A percentile compares a stretch with the other conserved stretches of the same genome.
These are phyloP conservation scores for Melitaea athalia DNA, from an alignment of 2,888 invertebrate genomes.

Conservation along the genomic window DNA sequence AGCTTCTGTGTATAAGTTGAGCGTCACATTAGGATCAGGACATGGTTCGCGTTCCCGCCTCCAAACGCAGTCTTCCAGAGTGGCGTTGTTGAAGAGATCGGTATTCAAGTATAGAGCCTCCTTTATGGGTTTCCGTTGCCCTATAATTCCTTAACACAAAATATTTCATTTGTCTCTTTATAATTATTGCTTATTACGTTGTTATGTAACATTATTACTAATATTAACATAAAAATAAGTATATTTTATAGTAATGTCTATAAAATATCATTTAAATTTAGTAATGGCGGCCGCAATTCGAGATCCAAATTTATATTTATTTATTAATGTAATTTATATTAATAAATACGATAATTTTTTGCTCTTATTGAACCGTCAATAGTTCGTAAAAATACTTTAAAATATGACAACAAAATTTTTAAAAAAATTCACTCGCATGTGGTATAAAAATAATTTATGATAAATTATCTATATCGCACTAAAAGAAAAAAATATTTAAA, in stretches of 20 bases:
- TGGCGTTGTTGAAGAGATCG: slow-evolving; percentile 80
- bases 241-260: too few species aligned
- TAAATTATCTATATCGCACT: neutral
- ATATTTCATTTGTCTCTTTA: neutral
- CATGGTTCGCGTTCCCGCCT: slow-evolving; percentile 86
- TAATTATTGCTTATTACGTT: neutral
- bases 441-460: neutral
- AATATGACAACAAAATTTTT: too few species aligned
- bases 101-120: slow-evolving; percentile 85
- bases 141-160: slow-evolving; percentile 37
- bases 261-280: too few species aligned
- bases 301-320: too few species aligned
- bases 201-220: neutral
- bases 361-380: too few species aligned
- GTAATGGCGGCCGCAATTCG: neutral
- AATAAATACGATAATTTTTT: neutral
- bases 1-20: slow-evolving; percentile 84
- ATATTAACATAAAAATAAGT: neutral
- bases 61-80: slow-evolving; percentile 87
- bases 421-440: too few species aligned
- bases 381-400: too few species aligned
- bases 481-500: neutral
- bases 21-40: slow-evolving; percentile 86
- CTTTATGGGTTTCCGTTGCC: slow-evolving; percentile 78
- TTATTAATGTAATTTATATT: neutral